Evolutionary conservation across 64 coral and sea anemone species (phyloP).

Genomic region (Montipora cactus): DNA sequence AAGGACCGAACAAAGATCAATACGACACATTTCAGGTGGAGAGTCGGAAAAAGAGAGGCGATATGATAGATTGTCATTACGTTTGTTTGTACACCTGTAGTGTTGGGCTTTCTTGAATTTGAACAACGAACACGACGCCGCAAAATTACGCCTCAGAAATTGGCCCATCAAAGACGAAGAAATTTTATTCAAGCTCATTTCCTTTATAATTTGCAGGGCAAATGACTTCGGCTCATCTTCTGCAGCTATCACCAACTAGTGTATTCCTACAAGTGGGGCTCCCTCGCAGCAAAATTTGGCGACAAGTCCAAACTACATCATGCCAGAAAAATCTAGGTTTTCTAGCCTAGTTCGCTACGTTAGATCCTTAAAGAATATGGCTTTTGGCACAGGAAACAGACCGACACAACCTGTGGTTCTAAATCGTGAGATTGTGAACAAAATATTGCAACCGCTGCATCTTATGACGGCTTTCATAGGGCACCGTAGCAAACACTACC

Average conservation of each 20-base stretch:
- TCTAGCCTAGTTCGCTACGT: constrained; percentile 26
- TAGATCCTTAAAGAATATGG: constrained; percentile 51
- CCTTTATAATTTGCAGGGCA: constrained; percentile 24
- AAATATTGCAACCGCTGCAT: constrained; percentile 48
- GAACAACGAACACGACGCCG: background rate
- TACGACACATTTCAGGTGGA: background rate
- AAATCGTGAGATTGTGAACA: constrained; percentile 32
- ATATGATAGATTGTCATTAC: background rate
- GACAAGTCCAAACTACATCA: background rate
- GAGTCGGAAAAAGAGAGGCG: background rate
- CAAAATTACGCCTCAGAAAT: background rate
- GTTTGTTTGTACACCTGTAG: constrained; percentile 45
- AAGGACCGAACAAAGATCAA: background rate
- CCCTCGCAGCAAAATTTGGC: background rate
- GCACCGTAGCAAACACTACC: constrained; percentile 64
- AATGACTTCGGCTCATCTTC: constrained; percentile 23
- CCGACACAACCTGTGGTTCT: background rate
- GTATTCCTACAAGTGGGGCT: background rate
- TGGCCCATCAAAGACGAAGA: background rate
- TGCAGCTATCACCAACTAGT: constrained; percentile 3
- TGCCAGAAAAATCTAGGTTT: constrained; percentile 35
- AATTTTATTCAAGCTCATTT: background rate
- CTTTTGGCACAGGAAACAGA: background rate
- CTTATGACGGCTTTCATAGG: constrained; percentile 80
- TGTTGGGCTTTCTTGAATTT: background rate